A percentile compares a stretch with the other conserved stretches of the same genome.
Conservation (phyloP, 2,888 invertebrate species). For the Blastobasis lacticolella region DNA sequence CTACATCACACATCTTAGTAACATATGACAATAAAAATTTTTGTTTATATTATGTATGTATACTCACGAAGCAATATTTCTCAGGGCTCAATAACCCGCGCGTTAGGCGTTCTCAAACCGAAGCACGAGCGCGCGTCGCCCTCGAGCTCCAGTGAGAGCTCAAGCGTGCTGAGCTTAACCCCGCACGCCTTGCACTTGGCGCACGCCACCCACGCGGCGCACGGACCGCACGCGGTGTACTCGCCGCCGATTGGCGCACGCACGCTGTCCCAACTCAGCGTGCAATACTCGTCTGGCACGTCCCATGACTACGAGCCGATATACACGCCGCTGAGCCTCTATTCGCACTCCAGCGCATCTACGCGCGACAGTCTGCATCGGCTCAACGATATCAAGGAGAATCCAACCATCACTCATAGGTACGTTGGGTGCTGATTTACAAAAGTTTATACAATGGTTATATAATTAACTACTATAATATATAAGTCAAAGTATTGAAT, state of each 20-base stretch:
- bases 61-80: neutral
- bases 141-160: slow-evolving; percentile 79
- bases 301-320: slow-evolving; percentile 71
- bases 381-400: slow-evolving; percentile 63
- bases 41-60: too few relatives aligned
- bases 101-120: slow-evolving; percentile 79
- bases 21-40: neutral
- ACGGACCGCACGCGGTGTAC: slow-evolving; percentile 20
- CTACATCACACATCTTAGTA: too few relatives aligned
- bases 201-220: too few relatives aligned
- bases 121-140: slow-evolving; percentile 78
- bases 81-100: slow-evolving; percentile 84
- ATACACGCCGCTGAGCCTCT: slow-evolving; percentile 61
- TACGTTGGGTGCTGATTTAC: slow-evolving; percentile 15
- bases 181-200: slow-evolving; percentile 51
- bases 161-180: slow-evolving; percentile 71
- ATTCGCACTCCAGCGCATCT: slow-evolving; percentile 64
- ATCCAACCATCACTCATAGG: slow-evolving; percentile 56
- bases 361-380: slow-evolving; percentile 63
- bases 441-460: neutral
- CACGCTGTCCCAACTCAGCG: slow-evolving; percentile 72
- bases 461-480: too few relatives aligned
- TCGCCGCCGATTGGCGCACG: slow-evolving; percentile 72
- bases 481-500: too few relatives aligned
- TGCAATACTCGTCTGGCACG: slow-evolving; percentile 75